Base-by-base conservation (phyloP, 2,113 vertebrate species). In the Elephas maximus region DNA sequence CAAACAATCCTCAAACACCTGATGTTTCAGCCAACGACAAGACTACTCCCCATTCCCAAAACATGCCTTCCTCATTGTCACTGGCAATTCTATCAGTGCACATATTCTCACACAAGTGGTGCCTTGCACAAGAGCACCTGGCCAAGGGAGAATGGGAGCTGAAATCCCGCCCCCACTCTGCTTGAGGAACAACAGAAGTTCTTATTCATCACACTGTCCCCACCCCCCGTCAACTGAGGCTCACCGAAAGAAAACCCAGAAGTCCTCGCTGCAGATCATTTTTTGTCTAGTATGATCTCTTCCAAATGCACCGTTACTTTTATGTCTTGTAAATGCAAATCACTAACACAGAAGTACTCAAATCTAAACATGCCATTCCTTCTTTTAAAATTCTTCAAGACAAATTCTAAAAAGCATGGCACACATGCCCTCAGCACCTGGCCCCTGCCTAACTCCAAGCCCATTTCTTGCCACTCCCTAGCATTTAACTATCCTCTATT, bases 241-340 rank as follows among this genome's bases (percentile, higher is more conserved):
- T 96, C 69, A 93, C 78, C 80, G 73, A 80, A 93, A 95, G 82
- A 80, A 95, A 95, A n/a, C 51, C 11, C 44, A 78, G 24, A 91
- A 86, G 53, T 78, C 30, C 30, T 69, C 17, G 48, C 45, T 81
- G 23, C 51, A 86, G 41, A 87, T 89, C 48, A 82, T 17, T 86
- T 93, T 88, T 96, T 53, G 83, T 44, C 84, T 41, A 74, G 44
- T n/a, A 80, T 20, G 23, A 84, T 26, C 33, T 95, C 71, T 92
- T 83, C 84, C 20, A 96, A 89, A 94, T 30, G 51, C 84, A 91
- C 96, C 96, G 90, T 79, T 83, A 79, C 45, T 87, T 94, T 90
- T 91, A 63, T 81, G 76, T 91, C 82, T 94, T 82, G 17, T 57
- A 74, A 94, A 76, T 71, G 82, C 45, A 96, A 94, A 95, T 44